These are phyloP conservation scores for Merops nubicus DNA, from an alignment of 2,113 vertebrate genomes.

Conservation along the genomic window DNA sequence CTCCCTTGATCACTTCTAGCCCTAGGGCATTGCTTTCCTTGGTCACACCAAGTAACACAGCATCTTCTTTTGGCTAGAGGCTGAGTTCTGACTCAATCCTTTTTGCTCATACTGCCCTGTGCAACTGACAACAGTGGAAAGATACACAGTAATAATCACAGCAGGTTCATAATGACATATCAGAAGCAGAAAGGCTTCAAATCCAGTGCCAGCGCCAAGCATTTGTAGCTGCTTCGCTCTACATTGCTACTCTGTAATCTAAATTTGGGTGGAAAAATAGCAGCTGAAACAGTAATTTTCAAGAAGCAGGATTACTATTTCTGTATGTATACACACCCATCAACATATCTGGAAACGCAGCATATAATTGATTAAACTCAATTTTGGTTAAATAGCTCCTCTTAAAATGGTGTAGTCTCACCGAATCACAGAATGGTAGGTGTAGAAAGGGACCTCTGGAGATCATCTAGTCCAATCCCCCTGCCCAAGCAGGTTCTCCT, in stretches of 20 bases:
- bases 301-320: neutral
- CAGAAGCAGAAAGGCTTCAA: conserved; percentile 3
- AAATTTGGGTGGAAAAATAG: neutral
- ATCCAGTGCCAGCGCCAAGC: neutral
- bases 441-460: no score
- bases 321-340: neutral
- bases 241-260: neutral
- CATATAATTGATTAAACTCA: neutral
- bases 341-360: neutral
- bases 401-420: neutral
- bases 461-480: no score
- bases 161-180: neutral
- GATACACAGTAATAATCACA: conserved; percentile 29
- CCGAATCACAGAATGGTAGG: neutral
- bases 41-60: neutral
- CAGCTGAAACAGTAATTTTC: neutral
- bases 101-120: neutral
- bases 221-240: neutral
- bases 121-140: neutral
- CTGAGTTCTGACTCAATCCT: conserved; percentile 36
- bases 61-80: conserved; percentile 36
- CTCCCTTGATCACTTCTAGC: neutral
- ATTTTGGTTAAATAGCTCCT: neutral
- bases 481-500: no score
- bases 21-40: neutral